phyloP scores from a whole-genome alignment of 2,888 invertebrate genomes.

The Mythimna albipuncta region DNA sequence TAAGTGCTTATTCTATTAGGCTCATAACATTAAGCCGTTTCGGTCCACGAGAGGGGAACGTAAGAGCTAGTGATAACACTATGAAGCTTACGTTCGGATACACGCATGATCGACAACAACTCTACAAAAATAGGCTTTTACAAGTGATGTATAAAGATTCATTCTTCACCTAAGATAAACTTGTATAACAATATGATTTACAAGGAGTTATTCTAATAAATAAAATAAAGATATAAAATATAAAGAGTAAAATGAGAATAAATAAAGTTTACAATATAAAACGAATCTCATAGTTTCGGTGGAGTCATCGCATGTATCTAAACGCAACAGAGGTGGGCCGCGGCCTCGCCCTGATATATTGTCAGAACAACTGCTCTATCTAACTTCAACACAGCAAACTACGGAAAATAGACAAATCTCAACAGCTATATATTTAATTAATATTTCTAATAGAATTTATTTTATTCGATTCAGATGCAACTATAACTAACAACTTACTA shows the following conservation, averaged over 20 bases:
- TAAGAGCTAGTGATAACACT: constrained; percentile 75
- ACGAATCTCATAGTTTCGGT: constrained; percentile 60
- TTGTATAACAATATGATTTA: constrained; percentile 58
- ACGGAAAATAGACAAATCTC: constrained; percentile 86
- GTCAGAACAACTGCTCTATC: constrained; percentile 73
- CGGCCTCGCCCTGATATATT: constrained; percentile 70
- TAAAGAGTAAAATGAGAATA: constrained; percentile 57
- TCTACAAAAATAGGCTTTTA: constrained; percentile 45
- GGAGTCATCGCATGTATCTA: constrained; percentile 63
- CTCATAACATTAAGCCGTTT: constrained; percentile 78
- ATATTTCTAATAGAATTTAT: constrained; percentile 73
- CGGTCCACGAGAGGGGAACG: constrained; percentile 77
- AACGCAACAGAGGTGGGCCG: constrained; percentile 63
- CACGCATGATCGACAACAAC: constrained; percentile 58
- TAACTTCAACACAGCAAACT: constrained; percentile 82
- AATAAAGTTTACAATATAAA: constrained; percentile 58
- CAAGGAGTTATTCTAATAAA: constrained; percentile 52
- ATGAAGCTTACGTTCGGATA: constrained; percentile 70
- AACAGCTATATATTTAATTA: constrained; percentile 71
- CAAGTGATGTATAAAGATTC: constrained; percentile 46
- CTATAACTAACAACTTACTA: constrained; percentile 74
- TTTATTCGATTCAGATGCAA: constrained; percentile 77
- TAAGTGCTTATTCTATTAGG: constrained; percentile 80
- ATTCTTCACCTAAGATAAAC: constrained; percentile 45
- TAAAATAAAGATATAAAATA: constrained; percentile 51